Base-by-base conservation (phyloP, 2,113 vertebrate species). In the Ictalurus punctatus region DNA sequence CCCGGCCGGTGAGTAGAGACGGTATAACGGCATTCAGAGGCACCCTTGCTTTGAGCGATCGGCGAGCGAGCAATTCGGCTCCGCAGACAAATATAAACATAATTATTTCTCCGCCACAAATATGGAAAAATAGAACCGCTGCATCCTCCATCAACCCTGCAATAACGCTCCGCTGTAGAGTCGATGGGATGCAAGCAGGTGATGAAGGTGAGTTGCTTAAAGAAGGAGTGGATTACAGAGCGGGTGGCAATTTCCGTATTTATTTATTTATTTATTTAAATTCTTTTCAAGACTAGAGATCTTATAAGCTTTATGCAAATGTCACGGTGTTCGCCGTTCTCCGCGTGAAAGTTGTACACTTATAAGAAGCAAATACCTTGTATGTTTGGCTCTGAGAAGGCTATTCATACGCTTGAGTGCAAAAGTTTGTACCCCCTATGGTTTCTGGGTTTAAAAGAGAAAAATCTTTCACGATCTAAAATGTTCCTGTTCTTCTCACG, bases 61-160 rank as follows among this genome's bases (percentile, higher is more conserved):
- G 93, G 93, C 91, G 92, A 76, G 92, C 87, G 59, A 90, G 92
- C 91, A 90, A 92, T 93, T 94, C 92, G 89, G 90, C 88, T 89
- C 92, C 90, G 87, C 91, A 90, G 89, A 82, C 88, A 85, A 91
- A 91, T 93, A 89, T 91, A 93, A 95, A 91, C 88, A 40, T 84
- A 87, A 92, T 94, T 91, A 94, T 95, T 95, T 93, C 90, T 73
- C 88, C 90, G 90, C 87, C 80, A 86, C 93, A 92, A 93, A 93
- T 94, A 92, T 93, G 54, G 44, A 30, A 90, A 92, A 91, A 90
- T 86, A 94, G 93, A 90, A 88, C 87, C 84, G 65, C 90, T 92
- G 84, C 71, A 61, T 78, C 74, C 85, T 78, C 85, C 85, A 86
- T 86, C 85, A 78, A 44, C 73, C 27, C 56, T 84, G 88, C 88